A percentile compares a stretch with the other conserved stretches of the same genome.
Evolutionary conservation across 1,140 invertebrate species (phyloP).

Genomic region (Leptopilina boulardi): DNA sequence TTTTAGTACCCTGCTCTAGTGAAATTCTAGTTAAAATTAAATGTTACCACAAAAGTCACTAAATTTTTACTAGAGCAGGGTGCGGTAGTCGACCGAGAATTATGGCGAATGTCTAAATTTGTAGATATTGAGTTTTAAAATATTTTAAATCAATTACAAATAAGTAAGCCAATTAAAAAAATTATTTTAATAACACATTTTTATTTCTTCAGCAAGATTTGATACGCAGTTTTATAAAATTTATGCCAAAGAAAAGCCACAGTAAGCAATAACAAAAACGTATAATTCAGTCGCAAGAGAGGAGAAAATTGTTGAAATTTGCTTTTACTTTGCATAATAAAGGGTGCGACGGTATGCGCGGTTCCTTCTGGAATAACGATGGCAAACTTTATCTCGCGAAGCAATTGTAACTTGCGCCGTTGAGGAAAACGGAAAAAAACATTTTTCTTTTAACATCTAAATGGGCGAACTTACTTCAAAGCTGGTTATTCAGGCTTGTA

Average conservation of each 20-base stretch:
- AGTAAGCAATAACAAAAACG: background rate
- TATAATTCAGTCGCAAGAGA: slow-evolving; percentile 7
- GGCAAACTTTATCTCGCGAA: slow-evolving; percentile 62
- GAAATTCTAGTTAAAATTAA: too few species aligned
- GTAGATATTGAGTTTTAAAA: too few species aligned
- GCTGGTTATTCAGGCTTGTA: slow-evolving; percentile 59
- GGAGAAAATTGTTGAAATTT: slow-evolving; percentile 34
- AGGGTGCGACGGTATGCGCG: slow-evolving; percentile 42
- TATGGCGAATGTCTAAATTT: too few species aligned
- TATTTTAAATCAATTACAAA: too few species aligned
- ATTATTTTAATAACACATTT: background rate
- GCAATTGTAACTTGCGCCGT: slow-evolving; percentile 57
- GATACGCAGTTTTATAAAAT: background rate
- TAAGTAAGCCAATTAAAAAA: slow-evolving; percentile 15
- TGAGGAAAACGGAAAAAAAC: slow-evolving; percentile 59
- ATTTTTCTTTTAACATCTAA: slow-evolving; percentile 62
- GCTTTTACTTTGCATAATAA: slow-evolving; percentile 59
- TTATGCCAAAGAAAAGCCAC: slow-evolving; percentile 28
- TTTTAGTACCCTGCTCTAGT: too few species aligned
- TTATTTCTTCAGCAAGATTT: slow-evolving; percentile 39
- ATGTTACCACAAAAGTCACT: too few species aligned
- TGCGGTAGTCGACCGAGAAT: too few species aligned
- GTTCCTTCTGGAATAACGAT: slow-evolving; percentile 52
- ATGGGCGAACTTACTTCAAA: slow-evolving; percentile 63
- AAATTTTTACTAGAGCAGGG: too few species aligned